A percentile compares a stretch with the other conserved stretches of the same genome.
Evolutionary conservation across 2,888 invertebrate species (phyloP).

Genomic region (Pristionchus entomophagus): DNA sequence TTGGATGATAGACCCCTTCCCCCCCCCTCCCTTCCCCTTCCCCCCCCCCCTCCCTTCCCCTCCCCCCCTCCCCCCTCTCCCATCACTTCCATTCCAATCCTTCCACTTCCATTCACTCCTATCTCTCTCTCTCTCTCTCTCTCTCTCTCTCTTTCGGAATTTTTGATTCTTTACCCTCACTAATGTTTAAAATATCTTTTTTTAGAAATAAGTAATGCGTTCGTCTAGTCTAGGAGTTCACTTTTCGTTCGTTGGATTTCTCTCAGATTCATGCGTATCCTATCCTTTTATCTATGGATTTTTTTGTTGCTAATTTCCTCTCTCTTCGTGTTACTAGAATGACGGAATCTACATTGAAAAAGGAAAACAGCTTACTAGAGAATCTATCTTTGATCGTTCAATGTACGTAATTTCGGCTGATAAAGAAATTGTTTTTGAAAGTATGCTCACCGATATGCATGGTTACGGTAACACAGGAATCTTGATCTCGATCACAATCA

Average conservation of each 20-base stretch:
- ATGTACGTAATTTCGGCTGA: not conserved
- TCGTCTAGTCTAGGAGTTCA: not conserved
- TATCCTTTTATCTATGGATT: constrained; percentile 49
- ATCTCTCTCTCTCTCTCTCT: no score
- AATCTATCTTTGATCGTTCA: not conserved
- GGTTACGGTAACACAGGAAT: constrained; percentile 72
- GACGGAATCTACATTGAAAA: not conserved
- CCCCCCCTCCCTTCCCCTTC: not conserved
- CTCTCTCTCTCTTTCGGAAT: no score
- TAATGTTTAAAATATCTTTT: not conserved
- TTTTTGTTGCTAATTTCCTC: constrained; percentile 18
- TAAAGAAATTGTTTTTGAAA: not conserved
- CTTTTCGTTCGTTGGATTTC: not conserved
- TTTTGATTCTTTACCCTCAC: no score
- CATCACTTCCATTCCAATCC: not conserved
- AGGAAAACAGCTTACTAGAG: not conserved
- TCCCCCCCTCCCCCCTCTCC: no score
- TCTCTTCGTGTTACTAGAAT: not conserved
- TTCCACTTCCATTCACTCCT: no score
- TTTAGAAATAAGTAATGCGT: not conserved
- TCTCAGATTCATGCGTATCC: constrained; percentile 1
- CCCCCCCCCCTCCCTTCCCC: not conserved
- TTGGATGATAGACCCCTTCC: not conserved
- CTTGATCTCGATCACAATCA: constrained; percentile 70
- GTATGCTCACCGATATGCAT: constrained; percentile 65